Conservation (phyloP, 2,797 vertebrate species). For the Coregonus ussuriensis region DNA sequence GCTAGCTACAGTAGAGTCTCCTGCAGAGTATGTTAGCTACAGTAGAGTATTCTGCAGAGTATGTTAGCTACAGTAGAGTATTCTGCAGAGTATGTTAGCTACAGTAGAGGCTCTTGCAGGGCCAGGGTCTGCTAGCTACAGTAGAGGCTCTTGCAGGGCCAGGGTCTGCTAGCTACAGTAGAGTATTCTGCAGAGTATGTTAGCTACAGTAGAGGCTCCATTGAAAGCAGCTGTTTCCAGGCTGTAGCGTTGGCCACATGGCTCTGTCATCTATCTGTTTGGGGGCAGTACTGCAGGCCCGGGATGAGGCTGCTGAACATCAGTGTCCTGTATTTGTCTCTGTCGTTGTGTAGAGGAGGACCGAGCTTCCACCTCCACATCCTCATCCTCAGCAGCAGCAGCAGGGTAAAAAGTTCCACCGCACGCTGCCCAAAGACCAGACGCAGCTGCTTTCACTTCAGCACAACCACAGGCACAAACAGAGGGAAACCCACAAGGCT, state of each 20-base stretch:
- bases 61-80: too few species aligned
- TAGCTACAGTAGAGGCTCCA: neutral
- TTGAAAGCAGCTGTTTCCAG: conserved; percentile 58
- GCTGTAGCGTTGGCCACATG: conserved; percentile 35
- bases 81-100: too few species aligned
- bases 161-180: too few species aligned
- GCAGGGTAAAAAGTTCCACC: conserved; percentile 80
- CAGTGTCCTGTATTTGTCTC: conserved; percentile 5
- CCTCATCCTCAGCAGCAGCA: conserved; percentile 34
- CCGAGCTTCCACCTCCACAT: conserved; percentile 40
- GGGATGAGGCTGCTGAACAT: neutral
- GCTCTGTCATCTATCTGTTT: neutral
- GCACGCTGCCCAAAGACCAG: conserved; percentile 90
- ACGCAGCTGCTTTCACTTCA: conserved; percentile 88
- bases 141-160: too few species aligned
- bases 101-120: too few species aligned
- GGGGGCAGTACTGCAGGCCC: neutral
- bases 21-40: too few species aligned
- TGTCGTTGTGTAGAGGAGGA: conserved; percentile 13
- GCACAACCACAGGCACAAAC: conserved; percentile 82
- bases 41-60: too few species aligned
- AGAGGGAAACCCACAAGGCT: conserved; percentile 56
- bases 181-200: neutral
- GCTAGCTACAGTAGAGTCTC: too few species aligned
- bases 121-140: too few species aligned